phyloP scores from a whole-genome alignment of 1,140 invertebrate species.

The Philotrypesis tridentata region DNA sequence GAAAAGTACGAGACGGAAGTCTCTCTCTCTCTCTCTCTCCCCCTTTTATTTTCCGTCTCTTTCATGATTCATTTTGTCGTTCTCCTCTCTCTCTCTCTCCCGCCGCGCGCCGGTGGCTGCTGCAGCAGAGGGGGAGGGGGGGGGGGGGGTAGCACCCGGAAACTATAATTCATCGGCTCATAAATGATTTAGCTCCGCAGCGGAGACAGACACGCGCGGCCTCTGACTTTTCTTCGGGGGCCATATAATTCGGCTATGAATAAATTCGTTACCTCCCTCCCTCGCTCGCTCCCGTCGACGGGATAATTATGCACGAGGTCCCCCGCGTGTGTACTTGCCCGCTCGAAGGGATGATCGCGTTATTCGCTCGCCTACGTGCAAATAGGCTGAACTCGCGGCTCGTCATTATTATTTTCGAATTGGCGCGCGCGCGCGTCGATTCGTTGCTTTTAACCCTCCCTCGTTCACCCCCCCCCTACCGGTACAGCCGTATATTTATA shows the following conservation, averaged over 20 bases:
- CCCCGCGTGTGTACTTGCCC: neutral
- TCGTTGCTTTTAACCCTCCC: too few species aligned
- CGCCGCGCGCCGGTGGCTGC: too few species aligned
- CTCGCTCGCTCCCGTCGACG: neutral
- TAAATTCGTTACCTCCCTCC: slow-evolving; percentile 1
- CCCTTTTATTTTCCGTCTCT: neutral
- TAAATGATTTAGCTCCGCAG: neutral
- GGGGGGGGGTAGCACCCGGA: neutral
- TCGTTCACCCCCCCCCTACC: too few species aligned
- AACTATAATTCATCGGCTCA: neutral
- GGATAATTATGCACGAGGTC: neutral
- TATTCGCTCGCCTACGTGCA: neutral
- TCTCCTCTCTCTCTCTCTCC: too few species aligned
- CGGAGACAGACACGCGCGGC: neutral
- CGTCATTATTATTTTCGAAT: too few species aligned
- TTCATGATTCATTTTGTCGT: neutral
- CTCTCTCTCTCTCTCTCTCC: neutral
- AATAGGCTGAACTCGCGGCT: neutral
- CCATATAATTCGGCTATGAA: neutral
- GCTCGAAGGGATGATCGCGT: neutral
- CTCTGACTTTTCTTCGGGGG: neutral
- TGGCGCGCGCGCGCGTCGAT: too few species aligned
- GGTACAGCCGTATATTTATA: too few species aligned
- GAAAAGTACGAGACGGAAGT: too few species aligned
- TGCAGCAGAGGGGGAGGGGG: too few species aligned